These are phyloP conservation scores for Dasysyrphus albostriatus DNA, from an alignment of 2,888 invertebrate genomes.

Conservation along the genomic window DNA sequence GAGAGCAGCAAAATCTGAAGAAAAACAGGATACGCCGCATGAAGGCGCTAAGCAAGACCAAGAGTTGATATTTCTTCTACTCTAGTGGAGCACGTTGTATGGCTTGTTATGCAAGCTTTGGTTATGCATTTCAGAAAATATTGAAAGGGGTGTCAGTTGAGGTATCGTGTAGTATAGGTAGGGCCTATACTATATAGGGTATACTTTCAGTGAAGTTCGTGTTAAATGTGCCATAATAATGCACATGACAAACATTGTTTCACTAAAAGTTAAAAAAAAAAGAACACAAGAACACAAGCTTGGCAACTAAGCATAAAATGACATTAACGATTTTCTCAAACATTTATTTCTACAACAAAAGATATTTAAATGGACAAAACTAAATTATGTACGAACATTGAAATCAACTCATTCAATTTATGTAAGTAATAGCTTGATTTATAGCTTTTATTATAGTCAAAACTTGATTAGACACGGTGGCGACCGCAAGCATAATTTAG, in stretches of 20 bases:
- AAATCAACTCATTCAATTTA: not conserved
- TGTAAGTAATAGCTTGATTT: not conserved
- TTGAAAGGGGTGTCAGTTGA: not conserved
- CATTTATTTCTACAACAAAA: not conserved
- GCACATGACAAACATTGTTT: slow-evolving; percentile 45
- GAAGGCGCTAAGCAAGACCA: not conserved
- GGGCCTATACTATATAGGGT: too few species aligned
- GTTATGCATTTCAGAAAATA: slow-evolving; percentile 26
- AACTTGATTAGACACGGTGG: not conserved
- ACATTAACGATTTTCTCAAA: not conserved
- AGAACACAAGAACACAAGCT: not conserved
- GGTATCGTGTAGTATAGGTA: too few species aligned
- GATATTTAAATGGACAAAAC: not conserved
- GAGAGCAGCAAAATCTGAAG: not conserved
- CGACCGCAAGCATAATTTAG: too few species aligned
- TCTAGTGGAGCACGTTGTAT: slow-evolving; percentile 11
- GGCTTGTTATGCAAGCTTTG: slow-evolving; percentile 35
- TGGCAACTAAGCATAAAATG: not conserved
- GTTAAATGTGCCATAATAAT: slow-evolving; percentile 41
- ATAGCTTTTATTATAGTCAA: not conserved
- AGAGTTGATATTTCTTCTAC: slow-evolving; percentile 18
- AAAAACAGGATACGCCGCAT: slow-evolving; percentile 21
- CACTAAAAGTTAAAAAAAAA: not conserved
- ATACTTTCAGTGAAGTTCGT: not conserved
- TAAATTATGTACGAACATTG: not conserved